Conservation (phyloP, 2,888 invertebrate genomes). For the Thymelicus sylvestris region DNA sequence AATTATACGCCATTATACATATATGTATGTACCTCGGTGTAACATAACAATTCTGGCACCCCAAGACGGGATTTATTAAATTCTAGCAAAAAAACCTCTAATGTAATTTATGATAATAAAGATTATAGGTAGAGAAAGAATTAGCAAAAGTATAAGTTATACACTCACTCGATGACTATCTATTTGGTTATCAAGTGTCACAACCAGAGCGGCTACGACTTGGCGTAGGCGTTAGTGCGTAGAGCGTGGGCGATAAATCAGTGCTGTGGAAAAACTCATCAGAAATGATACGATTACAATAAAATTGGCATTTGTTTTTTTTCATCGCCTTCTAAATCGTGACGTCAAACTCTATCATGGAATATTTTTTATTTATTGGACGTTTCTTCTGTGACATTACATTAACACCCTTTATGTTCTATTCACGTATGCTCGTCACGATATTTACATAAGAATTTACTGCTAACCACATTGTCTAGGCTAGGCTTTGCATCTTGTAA, state of each 20-base stretch:
- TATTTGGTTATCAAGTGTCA: conserved; percentile 24
- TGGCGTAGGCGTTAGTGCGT: conserved; percentile 28
- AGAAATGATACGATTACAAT: conserved; percentile 9
- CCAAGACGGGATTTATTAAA: no score
- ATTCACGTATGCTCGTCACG: no score
- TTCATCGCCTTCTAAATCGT: not conserved
- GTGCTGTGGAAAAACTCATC: conserved; percentile 9
- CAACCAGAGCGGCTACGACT: conserved; percentile 13
- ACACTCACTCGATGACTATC: conserved; percentile 5
- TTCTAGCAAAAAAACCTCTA: no score
- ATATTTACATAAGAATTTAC: no score
- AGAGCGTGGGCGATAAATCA: conserved; percentile 27
- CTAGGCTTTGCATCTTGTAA: no score
- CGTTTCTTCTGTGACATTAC: no score
- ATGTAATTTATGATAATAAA: not conserved
- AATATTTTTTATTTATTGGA: no score
- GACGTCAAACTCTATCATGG: not conserved
- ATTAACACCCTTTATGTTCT: no score
- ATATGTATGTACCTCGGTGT: no score
- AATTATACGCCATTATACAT: no score
- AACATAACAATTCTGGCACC: no score
- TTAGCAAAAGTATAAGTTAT: conserved; percentile 2
- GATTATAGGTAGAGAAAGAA: not conserved
- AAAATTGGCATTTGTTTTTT: conserved; percentile 7
- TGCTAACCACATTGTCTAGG: no score